Percentiles rank a stretch among this genome's conserved stretches.
Evolutionary conservation across 2,797 vertebrate species (phyloP).

Genomic region (Alouatta caraya): DNA sequence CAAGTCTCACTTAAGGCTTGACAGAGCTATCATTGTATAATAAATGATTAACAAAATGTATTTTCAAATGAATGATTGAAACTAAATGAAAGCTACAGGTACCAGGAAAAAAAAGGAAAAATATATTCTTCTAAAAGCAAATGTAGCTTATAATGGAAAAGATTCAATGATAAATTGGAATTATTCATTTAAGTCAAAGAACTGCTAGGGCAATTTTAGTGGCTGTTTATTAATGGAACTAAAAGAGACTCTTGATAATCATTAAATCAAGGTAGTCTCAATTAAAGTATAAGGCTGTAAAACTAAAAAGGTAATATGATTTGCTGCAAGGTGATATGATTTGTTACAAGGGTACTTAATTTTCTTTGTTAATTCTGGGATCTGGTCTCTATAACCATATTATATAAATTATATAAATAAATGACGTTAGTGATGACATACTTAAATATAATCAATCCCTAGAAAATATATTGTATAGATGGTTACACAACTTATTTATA

Average conservation of each 20-base stretch:
- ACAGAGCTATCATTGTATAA: neutral
- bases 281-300: neutral
- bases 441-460: neutral
- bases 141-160: neutral
- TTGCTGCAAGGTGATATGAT: neutral
- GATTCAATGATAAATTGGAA: neutral
- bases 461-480: neutral
- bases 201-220: neutral
- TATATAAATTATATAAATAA: neutral
- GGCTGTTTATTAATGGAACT: neutral
- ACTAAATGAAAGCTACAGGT: neutral
- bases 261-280: conserved; percentile 16
- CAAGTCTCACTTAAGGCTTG: neutral
- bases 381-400: neutral
- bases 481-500: neutral
- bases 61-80: neutral
- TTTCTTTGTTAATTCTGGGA: neutral
- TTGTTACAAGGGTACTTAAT: neutral
- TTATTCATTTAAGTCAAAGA: neutral
- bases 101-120: neutral
- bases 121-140: neutral
- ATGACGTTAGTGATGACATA: neutral
- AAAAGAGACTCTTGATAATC: neutral
- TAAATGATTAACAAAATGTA: neutral
- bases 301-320: neutral